Evolutionary conservation across 1,140 invertebrate species (phyloP).

Genomic region (Latrodectus geometricus): DNA sequence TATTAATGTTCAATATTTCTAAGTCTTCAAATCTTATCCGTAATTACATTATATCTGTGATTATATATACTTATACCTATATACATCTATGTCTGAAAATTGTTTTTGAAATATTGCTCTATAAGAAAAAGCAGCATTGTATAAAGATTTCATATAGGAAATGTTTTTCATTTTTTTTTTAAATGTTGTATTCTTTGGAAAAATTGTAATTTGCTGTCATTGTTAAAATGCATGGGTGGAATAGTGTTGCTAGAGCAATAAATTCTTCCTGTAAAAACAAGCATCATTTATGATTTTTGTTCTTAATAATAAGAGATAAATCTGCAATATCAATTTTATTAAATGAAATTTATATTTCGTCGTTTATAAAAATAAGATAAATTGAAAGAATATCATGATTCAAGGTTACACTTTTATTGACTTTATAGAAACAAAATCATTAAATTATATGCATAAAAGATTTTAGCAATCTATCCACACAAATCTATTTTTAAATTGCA

Average conservation of each 20-base stretch:
- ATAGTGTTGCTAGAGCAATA: constrained; percentile 52
- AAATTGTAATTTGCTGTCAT: constrained; percentile 48
- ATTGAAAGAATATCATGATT: too few relatives aligned
- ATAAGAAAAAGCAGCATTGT: constrained; percentile 25
- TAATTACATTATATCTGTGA: constrained; percentile 58
- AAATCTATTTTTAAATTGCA: too few relatives aligned
- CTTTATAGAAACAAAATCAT: too few relatives aligned
- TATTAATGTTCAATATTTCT: constrained; percentile 48
- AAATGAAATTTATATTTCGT: too few relatives aligned
- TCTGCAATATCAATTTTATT: too few relatives aligned
- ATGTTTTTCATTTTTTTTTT: constrained; percentile 54
- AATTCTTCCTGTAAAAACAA: constrained; percentile 28
- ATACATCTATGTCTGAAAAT: constrained; percentile 47
- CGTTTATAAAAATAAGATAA: too few relatives aligned
- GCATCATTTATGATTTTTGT: too few relatives aligned
- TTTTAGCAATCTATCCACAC: too few relatives aligned
- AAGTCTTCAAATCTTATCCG: constrained; percentile 29
- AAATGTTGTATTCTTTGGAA: constrained; percentile 47
- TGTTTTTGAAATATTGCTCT: constrained; percentile 36
- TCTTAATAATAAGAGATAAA: too few relatives aligned
- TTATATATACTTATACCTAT: constrained; percentile 35
- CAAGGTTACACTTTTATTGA: too few relatives aligned
- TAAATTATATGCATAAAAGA: too few relatives aligned
- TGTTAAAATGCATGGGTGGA: constrained; percentile 27
- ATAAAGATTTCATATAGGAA: constrained; percentile 34